A percentile compares a stretch with the other conserved stretches of the same genome.
Conservation (phyloP, 2,797 vertebrate genomes). For the Jordanella pulchra region DNA sequence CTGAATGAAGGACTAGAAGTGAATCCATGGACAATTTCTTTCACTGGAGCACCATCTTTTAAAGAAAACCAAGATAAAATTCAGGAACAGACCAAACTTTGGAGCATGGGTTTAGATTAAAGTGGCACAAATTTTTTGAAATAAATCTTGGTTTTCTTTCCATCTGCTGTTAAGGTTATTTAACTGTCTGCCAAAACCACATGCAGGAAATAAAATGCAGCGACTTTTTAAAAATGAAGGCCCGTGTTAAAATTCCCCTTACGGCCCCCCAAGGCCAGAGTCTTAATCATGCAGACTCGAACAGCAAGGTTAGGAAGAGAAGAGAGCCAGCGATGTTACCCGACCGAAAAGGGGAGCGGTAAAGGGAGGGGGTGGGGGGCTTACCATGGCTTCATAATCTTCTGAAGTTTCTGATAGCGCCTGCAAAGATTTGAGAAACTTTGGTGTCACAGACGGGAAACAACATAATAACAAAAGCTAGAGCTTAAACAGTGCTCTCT, state of each 20-base stretch:
- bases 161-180: constrained; percentile 18
- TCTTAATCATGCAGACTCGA: constrained; percentile 84
- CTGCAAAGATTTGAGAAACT: constrained; percentile 95
- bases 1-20: neutral
- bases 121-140: neutral
- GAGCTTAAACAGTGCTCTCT: constrained; percentile 24
- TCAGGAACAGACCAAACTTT: neutral
- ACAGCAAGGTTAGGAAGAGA: constrained; percentile 75
- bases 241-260: constrained; percentile 51
- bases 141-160: constrained; percentile 64
- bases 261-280: constrained; percentile 61
- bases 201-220: constrained; percentile 70
- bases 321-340: constrained; percentile 78
- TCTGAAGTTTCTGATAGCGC: constrained; percentile 99
- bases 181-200: constrained; percentile 66
- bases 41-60: constrained; percentile 9
- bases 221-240: constrained; percentile 46
- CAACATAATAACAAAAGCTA: constrained; percentile 23
- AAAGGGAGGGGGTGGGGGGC: constrained; percentile 62
- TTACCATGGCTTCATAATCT: constrained; percentile 99
- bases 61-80: constrained; percentile 67
- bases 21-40: constrained; percentile 18
- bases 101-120: neutral
- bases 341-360: constrained; percentile 46
- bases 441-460: constrained; percentile 61